Base-by-base conservation (phyloP, 2,888 invertebrate genomes). In the Copidosoma aretas region DNA sequence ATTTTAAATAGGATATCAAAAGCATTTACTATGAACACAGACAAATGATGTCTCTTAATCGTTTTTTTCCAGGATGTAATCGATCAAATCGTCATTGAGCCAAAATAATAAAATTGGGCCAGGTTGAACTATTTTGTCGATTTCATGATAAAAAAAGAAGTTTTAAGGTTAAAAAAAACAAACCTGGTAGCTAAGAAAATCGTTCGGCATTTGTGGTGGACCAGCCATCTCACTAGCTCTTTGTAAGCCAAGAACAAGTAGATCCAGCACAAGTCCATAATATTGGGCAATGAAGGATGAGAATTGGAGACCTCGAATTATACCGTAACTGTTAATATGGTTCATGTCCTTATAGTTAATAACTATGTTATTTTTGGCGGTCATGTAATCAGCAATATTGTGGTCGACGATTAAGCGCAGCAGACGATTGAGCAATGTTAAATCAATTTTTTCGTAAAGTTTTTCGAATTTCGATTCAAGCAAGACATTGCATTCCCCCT, bases 291-390 rank as follows among this genome's bases (percentile, higher is more conserved):
- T 93, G 85, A 99, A 99, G 0, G 98, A 99, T 0, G 98, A 96
- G 86, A 99, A 99, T 84, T 99, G 99, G 19, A 99, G 87, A n/a
- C 99, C 99, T 61, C 98, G 89, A 78, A 98, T 96, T 70, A 98
- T 97, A 60, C 99, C 99, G 83, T 99, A 99, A 77, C 98, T 97
- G 89, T 99, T 99, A 0, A 98, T 98, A 84, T 99, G 99, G 85
- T 99, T 99, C 99, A 99, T 99, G 83, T 99, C 99, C 88, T 98
- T 99, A 86, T 99, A 99, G 85, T 98, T 99, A 74, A 99, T 98
- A 64, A 98, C 95, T n/a, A 99, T 97, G 86, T 99, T 99, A 85
- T 99, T 99, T 85, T 99, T 99, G 1, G 99, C 98, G 0, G 99
- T 98, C 98, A 99, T 99, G 86, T 99, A 99, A 89, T 99, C 99